Evolutionary conservation across 1,140 invertebrate genomes (phyloP).

Genomic region (Protaetia brevitarsis): DNA sequence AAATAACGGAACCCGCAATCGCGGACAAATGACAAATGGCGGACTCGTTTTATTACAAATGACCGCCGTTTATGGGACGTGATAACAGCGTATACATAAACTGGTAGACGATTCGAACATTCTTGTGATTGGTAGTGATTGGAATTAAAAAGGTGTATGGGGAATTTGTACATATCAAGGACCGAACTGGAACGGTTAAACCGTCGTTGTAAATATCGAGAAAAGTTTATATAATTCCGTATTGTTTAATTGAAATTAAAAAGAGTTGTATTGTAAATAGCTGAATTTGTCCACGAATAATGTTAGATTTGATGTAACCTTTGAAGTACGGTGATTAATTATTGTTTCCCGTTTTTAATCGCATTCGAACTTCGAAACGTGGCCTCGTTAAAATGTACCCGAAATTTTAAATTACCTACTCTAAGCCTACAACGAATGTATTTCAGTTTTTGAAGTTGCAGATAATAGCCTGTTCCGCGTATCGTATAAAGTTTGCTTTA

Average conservation of each 20-base stretch:
- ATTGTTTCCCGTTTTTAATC: too few relatives aligned
- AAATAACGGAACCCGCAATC: background rate
- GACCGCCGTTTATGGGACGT: background rate
- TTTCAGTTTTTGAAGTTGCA: too few relatives aligned
- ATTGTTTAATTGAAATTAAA: background rate
- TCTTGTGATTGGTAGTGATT: background rate
- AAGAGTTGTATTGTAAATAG: conserved; percentile 13
- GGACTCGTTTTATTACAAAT: conserved; percentile 8
- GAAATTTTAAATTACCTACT: too few relatives aligned
- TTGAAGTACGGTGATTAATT: too few relatives aligned
- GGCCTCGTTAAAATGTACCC: too few relatives aligned
- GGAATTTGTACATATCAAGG: conserved; percentile 14
- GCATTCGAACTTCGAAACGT: too few relatives aligned
- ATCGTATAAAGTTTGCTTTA: too few relatives aligned
- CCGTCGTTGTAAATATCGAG: conserved; percentile 5
- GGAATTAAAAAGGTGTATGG: background rate
- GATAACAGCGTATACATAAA: background rate
- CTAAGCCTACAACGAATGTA: too few relatives aligned
- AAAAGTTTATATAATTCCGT: background rate
- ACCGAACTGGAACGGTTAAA: conserved; percentile 1
- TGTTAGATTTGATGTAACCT: conserved; percentile 1
- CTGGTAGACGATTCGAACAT: background rate
- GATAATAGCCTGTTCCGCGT: too few relatives aligned
- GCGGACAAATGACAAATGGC: conserved; percentile 5
- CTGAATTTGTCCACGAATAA: conserved; percentile 3